Evolutionary conservation across 2,888 invertebrate species (phyloP), one percentile per base, ranked within the genome.

Genomic region (Diploptera punctata): DNA sequence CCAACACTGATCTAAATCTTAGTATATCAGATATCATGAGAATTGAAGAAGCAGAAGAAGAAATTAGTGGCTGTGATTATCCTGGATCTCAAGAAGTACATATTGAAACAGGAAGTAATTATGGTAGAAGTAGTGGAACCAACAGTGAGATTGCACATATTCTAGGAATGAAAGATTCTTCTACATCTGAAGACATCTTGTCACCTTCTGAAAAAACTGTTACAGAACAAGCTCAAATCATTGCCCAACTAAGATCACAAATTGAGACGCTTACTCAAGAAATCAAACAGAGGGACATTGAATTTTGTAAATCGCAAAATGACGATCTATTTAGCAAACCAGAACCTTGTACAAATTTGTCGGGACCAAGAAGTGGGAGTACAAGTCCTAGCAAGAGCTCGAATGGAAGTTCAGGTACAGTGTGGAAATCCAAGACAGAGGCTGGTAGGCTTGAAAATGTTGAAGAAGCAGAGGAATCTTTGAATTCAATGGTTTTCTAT

Each of bases 201-300:
- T 19, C 4, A 24, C 44, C 16, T 19, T 16, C 31, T 24, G 65
- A 65, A 10, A 65, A 26, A 19, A 24, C 29, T n/a, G 29, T 26
- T 18, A 38, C 13, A 4, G 47, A 67, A 5, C 33, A 52, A 13
- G 47, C 24, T n/a, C 29, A 38, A 18, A 5, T 73, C 79, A 82
- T 61, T 79, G 82, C 68, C 74, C 77, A 38, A 2, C 76, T 84
- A 68, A 77, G 82, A 49, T 78, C 80, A 62, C 82, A 84, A 78
- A 79, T 84, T 24, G 80, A 82, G 33, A 80, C 81, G 72, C 77
- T 83, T 29, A 82, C 71, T 69, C 73, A 75, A 54, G 72, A 68
- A 44, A 26, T 72, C 16, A 29, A 31, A 38, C 68, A 72, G 72
- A 44, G 68, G 18, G 60, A 72, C 24, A 47, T 29, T 1, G 29